A percentile compares a stretch with the other conserved stretches of the same genome.
Evolutionary conservation across 2,113 vertebrate genomes (phyloP).

Genomic region (Megaceryle maxima): DNA sequence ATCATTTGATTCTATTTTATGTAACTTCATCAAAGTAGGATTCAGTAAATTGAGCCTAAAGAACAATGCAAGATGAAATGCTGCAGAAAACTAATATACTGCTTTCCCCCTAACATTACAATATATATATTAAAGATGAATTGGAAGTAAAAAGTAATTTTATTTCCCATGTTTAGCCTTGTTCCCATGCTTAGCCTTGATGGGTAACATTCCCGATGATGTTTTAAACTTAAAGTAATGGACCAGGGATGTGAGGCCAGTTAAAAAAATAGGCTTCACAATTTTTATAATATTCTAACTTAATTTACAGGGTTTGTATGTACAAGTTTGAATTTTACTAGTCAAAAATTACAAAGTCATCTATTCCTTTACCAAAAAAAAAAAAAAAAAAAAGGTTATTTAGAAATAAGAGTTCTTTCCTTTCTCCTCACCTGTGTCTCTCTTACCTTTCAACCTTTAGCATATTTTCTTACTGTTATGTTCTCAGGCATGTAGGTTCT

Average conservation of each 20-base stretch:
- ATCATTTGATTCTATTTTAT: not conserved
- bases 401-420: not conserved
- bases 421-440: not conserved
- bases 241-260: not conserved
- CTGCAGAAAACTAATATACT: not conserved
- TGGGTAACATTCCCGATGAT: not conserved
- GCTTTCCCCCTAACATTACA: not conserved
- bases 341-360: not conserved
- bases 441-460: not conserved
- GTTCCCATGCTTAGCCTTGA: not conserved
- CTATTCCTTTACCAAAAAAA: not conserved
- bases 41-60: not conserved
- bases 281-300: not conserved
- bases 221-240: not conserved
- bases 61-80: not conserved
- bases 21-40: not conserved
- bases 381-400: not conserved
- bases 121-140: not conserved
- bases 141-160: not conserved
- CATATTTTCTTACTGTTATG: not conserved
- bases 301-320: not conserved
- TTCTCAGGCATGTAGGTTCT: not conserved
- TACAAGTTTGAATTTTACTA: not conserved
- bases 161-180: not conserved
- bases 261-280: not conserved